Conservation (phyloP, 1,140 invertebrate genomes). For the Hesperophylax magnus region DNA sequence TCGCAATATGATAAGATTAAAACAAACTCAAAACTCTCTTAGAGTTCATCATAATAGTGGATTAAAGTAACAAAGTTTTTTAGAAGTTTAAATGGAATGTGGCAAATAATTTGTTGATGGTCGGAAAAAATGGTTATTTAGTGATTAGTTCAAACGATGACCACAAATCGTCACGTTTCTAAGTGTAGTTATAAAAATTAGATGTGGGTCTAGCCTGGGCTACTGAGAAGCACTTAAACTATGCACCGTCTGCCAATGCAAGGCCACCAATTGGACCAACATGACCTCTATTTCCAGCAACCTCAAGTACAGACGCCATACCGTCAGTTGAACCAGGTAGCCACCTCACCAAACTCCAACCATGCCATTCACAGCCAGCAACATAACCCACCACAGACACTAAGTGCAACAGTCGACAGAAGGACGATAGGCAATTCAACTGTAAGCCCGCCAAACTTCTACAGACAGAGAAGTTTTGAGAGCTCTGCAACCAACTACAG, state of each 20-base stretch:
- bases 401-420: constrained; percentile 52
- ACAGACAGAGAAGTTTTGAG: constrained; percentile 45
- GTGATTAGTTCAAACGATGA: background rate
- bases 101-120: background rate
- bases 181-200: background rate
- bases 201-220: background rate
- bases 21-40: too few species aligned
- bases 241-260: constrained; percentile 52
- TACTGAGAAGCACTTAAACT: constrained; percentile 40
- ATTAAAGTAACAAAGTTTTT: background rate
- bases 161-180: background rate
- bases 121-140: background rate
- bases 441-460: constrained; percentile 49
- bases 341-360: constrained; percentile 30
- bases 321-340: constrained; percentile 30
- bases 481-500: constrained; percentile 16
- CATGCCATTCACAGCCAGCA: background rate
- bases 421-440: constrained; percentile 53
- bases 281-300: constrained; percentile 50
- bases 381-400: constrained; percentile 44
- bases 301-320: constrained; percentile 38
- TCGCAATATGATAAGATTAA: too few species aligned
- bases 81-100: background rate
- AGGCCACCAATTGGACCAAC: constrained; percentile 52
- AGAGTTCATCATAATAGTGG: background rate